These are phyloP conservation scores for Triplophysa yarkandensis DNA, from an alignment of 2,797 vertebrate genomes.

Conservation along the genomic window DNA sequence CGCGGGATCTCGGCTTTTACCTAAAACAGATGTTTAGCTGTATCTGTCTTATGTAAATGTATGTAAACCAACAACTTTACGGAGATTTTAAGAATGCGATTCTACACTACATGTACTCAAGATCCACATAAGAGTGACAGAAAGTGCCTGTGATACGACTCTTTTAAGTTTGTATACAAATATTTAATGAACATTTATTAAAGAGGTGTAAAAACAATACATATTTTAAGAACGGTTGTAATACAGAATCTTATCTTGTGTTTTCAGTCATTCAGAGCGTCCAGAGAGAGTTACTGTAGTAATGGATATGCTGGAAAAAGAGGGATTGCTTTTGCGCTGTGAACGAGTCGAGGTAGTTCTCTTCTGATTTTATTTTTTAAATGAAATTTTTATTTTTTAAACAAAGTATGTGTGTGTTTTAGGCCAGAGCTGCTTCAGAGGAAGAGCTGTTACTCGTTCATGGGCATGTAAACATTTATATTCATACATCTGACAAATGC, in stretches of 20 bases:
- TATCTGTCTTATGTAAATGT: no score
- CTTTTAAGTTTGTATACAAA: no score
- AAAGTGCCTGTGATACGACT: no score
- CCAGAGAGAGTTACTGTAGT: conserved; percentile 58
- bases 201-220: no score
- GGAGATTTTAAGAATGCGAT: no score
- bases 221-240: neutral
- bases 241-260: neutral
- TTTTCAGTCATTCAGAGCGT: conserved; percentile 60
- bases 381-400: neutral
- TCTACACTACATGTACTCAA: no score
- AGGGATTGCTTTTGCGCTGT: conserved; percentile 60
- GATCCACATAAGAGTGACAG: no score
- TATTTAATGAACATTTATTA: no score
- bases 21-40: no score
- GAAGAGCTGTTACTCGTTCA: conserved; percentile 61
- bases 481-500: neutral
- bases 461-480: conserved; percentile 51
- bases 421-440: conserved; percentile 56
- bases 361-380: neutral
- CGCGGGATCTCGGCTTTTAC: no score
- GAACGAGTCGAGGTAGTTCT: conserved; percentile 57
- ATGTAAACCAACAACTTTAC: no score
- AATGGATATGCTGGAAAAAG: conserved; percentile 51
- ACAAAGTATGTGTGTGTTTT: conserved; percentile 20